These are phyloP conservation scores for Trematomus loennbergii DNA, from an alignment of 2,113 vertebrate genomes.

Conservation along the genomic window DNA sequence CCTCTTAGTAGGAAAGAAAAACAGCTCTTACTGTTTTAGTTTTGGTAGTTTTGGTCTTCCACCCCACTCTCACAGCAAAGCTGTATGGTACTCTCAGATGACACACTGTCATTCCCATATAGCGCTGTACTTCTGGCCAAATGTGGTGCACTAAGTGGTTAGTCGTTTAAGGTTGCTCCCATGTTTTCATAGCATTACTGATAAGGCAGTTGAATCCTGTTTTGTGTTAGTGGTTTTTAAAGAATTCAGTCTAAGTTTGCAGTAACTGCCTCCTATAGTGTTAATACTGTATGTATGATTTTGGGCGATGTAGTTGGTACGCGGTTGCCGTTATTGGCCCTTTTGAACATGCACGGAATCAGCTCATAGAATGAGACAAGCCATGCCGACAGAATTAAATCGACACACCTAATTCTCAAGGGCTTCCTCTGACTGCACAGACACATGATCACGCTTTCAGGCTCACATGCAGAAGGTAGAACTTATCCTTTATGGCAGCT, in stretches of 20 bases:
- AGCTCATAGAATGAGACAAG: constrained; percentile 74
- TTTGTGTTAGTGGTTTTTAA: constrained; percentile 40
- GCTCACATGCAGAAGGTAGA: constrained; percentile 72
- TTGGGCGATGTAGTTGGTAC: constrained; percentile 14
- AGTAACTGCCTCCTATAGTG: constrained; percentile 71
- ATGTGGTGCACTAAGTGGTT: constrained; percentile 56
- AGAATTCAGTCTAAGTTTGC: constrained; percentile 59
- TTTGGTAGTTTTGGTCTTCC: constrained; percentile 78
- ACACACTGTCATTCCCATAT: constrained; percentile 49
- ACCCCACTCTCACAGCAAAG: constrained; percentile 73
- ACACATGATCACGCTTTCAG: constrained; percentile 71
- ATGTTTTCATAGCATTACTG: constrained; percentile 59
- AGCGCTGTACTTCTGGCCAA: constrained; percentile 50
- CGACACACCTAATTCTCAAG: constrained; percentile 72
- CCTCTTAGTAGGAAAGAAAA: constrained; percentile 50
- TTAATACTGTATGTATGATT: constrained; percentile 58
- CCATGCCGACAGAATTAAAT: constrained; percentile 74
- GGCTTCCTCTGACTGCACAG: constrained; percentile 83
- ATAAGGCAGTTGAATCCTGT: constrained; percentile 45
- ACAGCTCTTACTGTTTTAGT: constrained; percentile 61
- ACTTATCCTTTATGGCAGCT: constrained; percentile 84
- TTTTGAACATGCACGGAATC: constrained; percentile 49
- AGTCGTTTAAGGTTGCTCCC: constrained; percentile 53
- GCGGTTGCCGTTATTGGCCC: constrained; percentile 47
- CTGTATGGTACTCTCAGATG: constrained; percentile 73